A percentile compares a stretch with the other conserved stretches of the same genome.
Evolutionary conservation across 2,888 invertebrate species (phyloP).

Genomic region (Drepanosiphum platanoidis): DNA sequence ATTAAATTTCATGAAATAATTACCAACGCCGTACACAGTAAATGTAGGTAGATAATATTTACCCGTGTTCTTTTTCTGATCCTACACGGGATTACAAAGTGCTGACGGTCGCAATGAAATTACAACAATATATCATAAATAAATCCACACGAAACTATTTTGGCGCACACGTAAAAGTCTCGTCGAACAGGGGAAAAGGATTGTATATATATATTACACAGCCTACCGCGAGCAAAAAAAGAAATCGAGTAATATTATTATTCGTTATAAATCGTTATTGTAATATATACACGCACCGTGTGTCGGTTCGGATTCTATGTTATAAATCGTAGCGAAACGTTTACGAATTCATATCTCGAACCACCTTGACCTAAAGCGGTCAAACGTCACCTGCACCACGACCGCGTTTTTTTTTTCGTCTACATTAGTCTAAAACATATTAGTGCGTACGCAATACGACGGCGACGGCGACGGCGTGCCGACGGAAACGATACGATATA

Average conservation of each 20-base stretch:
- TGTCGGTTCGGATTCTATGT: not conserved
- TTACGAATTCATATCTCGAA: conserved; percentile 56
- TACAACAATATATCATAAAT: no score
- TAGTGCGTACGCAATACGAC: not conserved
- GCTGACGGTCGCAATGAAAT: no score
- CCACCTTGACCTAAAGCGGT: conserved; percentile 56
- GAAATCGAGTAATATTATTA: not conserved
- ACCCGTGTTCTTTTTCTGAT: no score
- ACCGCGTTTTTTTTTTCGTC: not conserved
- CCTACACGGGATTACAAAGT: no score
- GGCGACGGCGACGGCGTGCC: not conserved
- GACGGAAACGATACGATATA: not conserved
- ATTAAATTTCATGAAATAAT: no score
- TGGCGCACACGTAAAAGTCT: no score
- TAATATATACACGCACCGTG: not conserved
- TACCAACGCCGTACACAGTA: no score
- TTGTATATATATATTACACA: no score
- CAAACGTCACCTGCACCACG: not conserved
- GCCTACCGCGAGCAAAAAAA: no score
- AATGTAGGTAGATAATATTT: no score
- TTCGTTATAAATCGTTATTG: not conserved
- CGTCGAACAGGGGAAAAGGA: no score
- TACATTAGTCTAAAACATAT: not conserved
- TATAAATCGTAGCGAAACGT: not conserved
- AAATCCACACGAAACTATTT: no score